A percentile compares a stretch with the other conserved stretches of the same genome.
These are phyloP conservation scores for Mormyrops boulengeri DNA, from an alignment of 2,797 vertebrate species.

Conservation along the genomic window DNA sequence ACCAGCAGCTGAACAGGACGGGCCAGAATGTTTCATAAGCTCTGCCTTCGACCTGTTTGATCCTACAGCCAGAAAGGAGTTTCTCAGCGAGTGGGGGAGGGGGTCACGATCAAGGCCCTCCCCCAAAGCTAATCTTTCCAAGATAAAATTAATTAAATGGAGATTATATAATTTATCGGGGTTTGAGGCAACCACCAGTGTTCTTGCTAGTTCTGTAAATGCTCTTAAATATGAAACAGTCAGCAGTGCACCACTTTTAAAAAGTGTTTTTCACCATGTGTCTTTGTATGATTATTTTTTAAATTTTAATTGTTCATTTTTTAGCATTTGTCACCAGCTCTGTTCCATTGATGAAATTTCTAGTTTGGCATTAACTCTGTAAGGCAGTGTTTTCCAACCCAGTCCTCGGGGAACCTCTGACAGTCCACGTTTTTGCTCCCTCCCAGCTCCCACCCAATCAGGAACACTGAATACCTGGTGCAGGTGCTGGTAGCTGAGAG, in stretches of 20 bases:
- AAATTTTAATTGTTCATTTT: neutral
- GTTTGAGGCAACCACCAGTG: neutral
- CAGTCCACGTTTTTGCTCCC: no score
- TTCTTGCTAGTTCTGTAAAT: neutral
- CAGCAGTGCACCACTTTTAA: neutral
- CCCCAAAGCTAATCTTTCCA: neutral
- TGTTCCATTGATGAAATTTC: neutral
- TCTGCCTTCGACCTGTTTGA: slow-evolving; percentile 9
- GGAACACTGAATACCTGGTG: no score
- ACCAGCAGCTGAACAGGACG: slow-evolving; percentile 62
- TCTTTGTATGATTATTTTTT: neutral
- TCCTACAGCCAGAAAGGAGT: slow-evolving; percentile 38
- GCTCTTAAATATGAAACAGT: neutral
- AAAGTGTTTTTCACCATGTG: neutral
- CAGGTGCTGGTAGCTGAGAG: no score
- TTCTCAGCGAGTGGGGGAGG: neutral
- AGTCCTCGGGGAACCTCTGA: no score
- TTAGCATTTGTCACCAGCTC: neutral
- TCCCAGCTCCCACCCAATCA: no score
- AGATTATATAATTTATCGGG: neutral
- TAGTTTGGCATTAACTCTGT: neutral
- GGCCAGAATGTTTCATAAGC: slow-evolving; percentile 45
- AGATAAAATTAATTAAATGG: neutral
- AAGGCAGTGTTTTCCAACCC: neutral
- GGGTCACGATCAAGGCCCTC: neutral